A percentile compares a stretch with the other conserved stretches of the same genome.
These are phyloP conservation scores for Mugil cephalus DNA, from an alignment of 2,113 vertebrate species.

Conservation along the genomic window DNA sequence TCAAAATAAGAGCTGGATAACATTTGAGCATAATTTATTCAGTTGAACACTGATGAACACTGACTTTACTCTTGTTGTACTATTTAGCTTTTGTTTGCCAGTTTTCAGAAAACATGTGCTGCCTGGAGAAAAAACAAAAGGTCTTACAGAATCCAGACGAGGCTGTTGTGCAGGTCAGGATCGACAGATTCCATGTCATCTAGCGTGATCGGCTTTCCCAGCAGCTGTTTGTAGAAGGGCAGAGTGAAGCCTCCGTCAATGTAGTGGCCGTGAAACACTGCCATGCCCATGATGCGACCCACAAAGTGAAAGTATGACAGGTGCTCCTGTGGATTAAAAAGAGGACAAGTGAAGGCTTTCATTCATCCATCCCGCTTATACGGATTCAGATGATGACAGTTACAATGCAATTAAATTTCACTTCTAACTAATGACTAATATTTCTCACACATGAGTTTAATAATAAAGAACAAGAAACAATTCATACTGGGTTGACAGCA, in stretches of 20 bases:
- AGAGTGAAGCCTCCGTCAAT: slow-evolving; percentile 98
- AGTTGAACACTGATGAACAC: neutral
- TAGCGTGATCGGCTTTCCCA: slow-evolving; percentile 97
- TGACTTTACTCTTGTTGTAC: neutral
- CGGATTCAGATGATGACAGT: neutral
- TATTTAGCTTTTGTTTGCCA: too few relatives aligned
- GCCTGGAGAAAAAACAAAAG: neutral
- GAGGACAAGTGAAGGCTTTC: neutral
- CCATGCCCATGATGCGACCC: slow-evolving; percentile 99
- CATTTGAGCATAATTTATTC: neutral
- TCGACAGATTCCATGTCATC: slow-evolving; percentile 99
- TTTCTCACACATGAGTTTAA: too few relatives aligned
- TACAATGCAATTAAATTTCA: neutral
- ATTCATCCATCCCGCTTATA: neutral
- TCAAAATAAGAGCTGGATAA: neutral
- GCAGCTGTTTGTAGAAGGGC: slow-evolving; percentile 98
- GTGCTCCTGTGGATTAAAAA: slow-evolving; percentile 87
- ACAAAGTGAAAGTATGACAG: slow-evolving; percentile 99
- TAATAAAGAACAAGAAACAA: neutral
- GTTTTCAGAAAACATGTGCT: neutral
- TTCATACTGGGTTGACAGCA: slow-evolving; percentile 94
- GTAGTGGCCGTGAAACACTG: slow-evolving; percentile 98
- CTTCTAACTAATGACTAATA: too few relatives aligned
- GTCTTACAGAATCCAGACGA: slow-evolving; percentile 98
- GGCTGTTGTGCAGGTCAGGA: slow-evolving; percentile 98